Percentiles rank a stretch among this genome's conserved stretches.
These are phyloP conservation scores for Oreamnos americanus DNA, from an alignment of 2,113 vertebrate genomes.

Conservation along the genomic window DNA sequence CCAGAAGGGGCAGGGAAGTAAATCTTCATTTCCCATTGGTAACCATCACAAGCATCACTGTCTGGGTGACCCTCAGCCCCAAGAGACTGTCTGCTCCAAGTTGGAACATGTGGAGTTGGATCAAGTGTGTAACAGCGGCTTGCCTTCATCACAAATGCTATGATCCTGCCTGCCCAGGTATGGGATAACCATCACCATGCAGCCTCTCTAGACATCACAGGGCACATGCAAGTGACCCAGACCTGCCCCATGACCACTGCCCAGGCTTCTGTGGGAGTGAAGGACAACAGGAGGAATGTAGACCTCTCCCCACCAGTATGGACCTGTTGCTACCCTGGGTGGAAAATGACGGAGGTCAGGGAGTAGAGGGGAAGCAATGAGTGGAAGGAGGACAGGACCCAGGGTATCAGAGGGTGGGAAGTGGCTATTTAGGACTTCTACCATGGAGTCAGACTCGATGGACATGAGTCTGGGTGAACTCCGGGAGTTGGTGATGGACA, in stretches of 20 bases:
- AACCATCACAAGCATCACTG: not conserved
- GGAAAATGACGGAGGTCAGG: not conserved
- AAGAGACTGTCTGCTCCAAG: not conserved
- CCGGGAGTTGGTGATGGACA: too few species aligned
- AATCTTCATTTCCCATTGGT: not conserved
- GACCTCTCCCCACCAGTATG: not conserved
- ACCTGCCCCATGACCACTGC: not conserved
- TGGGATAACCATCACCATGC: not conserved
- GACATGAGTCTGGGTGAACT: too few species aligned
- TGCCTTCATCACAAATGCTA: not conserved
- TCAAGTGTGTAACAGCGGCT: not conserved
- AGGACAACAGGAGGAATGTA: not conserved
- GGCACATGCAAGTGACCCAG: not conserved
- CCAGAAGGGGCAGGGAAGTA: not conserved
- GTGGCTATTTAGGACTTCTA: not conserved
- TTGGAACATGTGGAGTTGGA: not conserved
- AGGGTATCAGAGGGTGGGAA: not conserved
- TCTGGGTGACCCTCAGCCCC: not conserved
- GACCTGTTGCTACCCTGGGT: not conserved
- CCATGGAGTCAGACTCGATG: not conserved
- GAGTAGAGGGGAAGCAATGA: too few species aligned
- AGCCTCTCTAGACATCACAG: not conserved
- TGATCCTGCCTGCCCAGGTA: not conserved
- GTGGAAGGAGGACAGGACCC: not conserved
- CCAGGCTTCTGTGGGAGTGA: fast-evolving